Base-by-base conservation (phyloP, 2,113 vertebrate species). In the Halichoeres trimaculatus region DNA sequence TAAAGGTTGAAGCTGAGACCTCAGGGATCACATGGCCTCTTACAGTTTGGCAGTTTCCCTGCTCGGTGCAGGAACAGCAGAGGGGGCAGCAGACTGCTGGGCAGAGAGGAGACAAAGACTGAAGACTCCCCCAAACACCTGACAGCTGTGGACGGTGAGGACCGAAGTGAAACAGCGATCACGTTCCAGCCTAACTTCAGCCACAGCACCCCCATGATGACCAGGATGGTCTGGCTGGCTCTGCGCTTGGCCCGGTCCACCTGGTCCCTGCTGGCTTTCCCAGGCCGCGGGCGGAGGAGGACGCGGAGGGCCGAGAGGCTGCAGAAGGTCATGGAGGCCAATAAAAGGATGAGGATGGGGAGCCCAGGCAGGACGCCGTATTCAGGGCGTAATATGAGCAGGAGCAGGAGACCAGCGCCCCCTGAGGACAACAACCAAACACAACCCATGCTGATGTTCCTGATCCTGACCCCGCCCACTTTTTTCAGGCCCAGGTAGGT, bases 321-420 rank as follows among this genome's bases (percentile, higher is more conserved):
- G 55, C 43, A 59, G 34, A 36, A 51, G 0, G 22, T 19, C 4
- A n/a, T 19, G 16, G 38, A 1, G 1, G 30, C 19, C 8, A 62
- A n/a, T 13, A 48, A 23, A 19, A 62, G 1, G 38, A 1, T 0
- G 5, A 47, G 11, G 17, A 9, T 4, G 17, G 12, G 3, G 3
- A 2, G 4, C 22, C 5, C 3, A 1, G 30, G 17, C 12, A 20
- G 3, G 4, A 3, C 1, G 19, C 2, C 2, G 23, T 10, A 1
- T 0, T 1, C 1, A 3, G 1, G 1, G 12, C 2, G 9, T 0
- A 1, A 0, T 2, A 48, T 0, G 8, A n/a, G 19, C 19, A 2
- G 1, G n/a, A 2, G 0, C 4, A 60, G 2, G 8, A 45, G 6
- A 16, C 8, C 10, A 11, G 4, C 2, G 9, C 51, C 40, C 0